Conservation (phyloP, 2,113 vertebrate genomes). For the Poeciliopsis occidentalis region DNA sequence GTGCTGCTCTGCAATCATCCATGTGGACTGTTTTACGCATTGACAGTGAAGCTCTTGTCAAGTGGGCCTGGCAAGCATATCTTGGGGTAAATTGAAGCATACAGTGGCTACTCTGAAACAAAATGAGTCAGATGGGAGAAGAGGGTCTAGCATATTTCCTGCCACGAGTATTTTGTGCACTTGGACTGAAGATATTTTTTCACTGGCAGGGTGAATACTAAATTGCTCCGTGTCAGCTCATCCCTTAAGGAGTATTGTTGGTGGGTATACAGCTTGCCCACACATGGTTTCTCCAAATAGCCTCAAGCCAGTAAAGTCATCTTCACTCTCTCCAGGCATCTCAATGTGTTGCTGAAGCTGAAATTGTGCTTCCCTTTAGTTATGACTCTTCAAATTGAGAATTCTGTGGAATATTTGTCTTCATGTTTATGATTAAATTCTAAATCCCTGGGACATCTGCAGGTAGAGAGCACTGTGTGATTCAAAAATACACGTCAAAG, state of each 20-base stretch:
- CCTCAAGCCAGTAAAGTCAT: constrained; percentile 57
- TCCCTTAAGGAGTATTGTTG: constrained; percentile 75
- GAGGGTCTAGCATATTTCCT: constrained; percentile 58
- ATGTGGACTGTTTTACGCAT: constrained; percentile 62
- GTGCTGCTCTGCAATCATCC: constrained; percentile 63
- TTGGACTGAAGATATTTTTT: constrained; percentile 69
- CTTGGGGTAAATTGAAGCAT: constrained; percentile 64
- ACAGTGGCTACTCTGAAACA: constrained; percentile 67
- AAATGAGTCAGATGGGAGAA: constrained; percentile 68
- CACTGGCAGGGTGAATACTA: constrained; percentile 68
- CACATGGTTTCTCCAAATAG: constrained; percentile 65
- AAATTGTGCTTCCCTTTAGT: constrained; percentile 47
- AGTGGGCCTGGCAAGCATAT: constrained; percentile 60
- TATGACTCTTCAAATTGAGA: constrained; percentile 49
- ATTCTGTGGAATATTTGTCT: constrained; percentile 52
- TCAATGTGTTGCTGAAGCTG: constrained; percentile 32
- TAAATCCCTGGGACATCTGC: constrained; percentile 55
- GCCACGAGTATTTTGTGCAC: constrained; percentile 65
- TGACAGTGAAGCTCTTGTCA: constrained; percentile 59
- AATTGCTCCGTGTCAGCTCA: constrained; percentile 78
- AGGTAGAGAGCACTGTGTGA: constrained; percentile 18
- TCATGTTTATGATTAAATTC: constrained; percentile 59
- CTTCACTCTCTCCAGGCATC: constrained; percentile 52
- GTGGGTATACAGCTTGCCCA: constrained; percentile 66
- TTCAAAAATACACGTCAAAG: neutral